These are phyloP conservation scores for Pseudochaenichthys georgianus DNA, from an alignment of 2,797 vertebrate species.

Conservation along the genomic window DNA sequence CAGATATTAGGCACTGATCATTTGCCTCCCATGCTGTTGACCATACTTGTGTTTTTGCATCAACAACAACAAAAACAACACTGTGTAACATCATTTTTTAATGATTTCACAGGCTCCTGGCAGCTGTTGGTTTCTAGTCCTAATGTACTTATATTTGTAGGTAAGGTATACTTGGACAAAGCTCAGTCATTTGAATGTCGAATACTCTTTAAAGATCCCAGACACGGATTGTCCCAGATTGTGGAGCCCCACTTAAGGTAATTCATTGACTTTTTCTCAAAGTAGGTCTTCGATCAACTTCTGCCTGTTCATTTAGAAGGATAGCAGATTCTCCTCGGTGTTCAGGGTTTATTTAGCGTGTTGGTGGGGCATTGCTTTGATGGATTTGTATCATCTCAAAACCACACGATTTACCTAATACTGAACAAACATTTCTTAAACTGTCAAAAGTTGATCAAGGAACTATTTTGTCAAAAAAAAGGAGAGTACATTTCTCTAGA, in stretches of 20 bases:
- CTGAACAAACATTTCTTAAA: conserved; percentile 44
- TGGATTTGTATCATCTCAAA: conserved; percentile 9
- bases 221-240: conserved; percentile 64
- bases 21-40: not conserved
- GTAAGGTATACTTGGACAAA: not conserved
- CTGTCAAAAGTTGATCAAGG: conserved; percentile 57
- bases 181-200: conserved; percentile 16
- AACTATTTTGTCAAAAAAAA: conserved; percentile 61
- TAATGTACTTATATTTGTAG: not conserved
- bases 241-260: conserved; percentile 50
- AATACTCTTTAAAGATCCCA: conserved; percentile 45
- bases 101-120: not conserved
- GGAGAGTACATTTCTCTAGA: conserved; percentile 38
- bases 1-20: not conserved
- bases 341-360: conserved; percentile 19
- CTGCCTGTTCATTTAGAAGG: conserved; percentile 21
- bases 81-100: not conserved
- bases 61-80: not conserved
- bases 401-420: conserved; percentile 7
- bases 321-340: conserved; percentile 49
- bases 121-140: not conserved
- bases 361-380: conserved; percentile 14
- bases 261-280: conserved; percentile 65
- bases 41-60: not conserved
- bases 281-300: conserved; percentile 67